Evolutionary conservation across 2,888 invertebrate genomes (phyloP), one percentile per base, ranked within the genome.

Genomic region (Bhutanitis thaidina): DNA sequence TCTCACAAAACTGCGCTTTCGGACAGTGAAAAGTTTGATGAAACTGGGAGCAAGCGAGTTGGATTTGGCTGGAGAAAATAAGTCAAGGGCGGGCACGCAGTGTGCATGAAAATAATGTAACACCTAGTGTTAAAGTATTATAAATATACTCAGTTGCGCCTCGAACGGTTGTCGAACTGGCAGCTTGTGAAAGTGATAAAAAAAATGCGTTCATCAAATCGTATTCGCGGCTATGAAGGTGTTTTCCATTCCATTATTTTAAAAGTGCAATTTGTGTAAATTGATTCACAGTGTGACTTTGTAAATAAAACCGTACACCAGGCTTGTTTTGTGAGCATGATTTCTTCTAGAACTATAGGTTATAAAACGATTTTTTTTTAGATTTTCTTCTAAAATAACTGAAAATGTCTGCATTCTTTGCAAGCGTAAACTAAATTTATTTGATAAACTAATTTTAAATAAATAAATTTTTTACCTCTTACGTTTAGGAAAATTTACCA

Each of bases 91-190:
- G 80, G 72, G 58, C 77, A 73, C 63, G 69, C 46, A 56, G 58
- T 60, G 47, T 52, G 69, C 65, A 69, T 74, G 78, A 83, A 84
- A 86, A 86, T 85, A 82, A 77, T 81, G 76, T 74, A 68, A 71
- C 74, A 74, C 79, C 75, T 79, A 79, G 80, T 80, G 77, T 73
- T 43, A 61, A 62, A 61, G 54, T 58, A 73, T 80, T 85, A 88
- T 82, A 86, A 86, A 84, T 89, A 88, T 80, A 81, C 76, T 69
- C 83, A 82, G 86, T 87, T 60, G 67, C 62, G 73, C 68, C 67
- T 57, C 66, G 67, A 63, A 54, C 69, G 65, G 60, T 63, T 64
- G 67, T 49, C 65, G 64, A 64, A 48, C 53, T 44, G 49, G 44
- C 56, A 52, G 43, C 40, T 53, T 49, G 59, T 56, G 59, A 44